Base-by-base conservation (phyloP, 2,113 vertebrate species). In the Eolophus roseicapilla region DNA sequence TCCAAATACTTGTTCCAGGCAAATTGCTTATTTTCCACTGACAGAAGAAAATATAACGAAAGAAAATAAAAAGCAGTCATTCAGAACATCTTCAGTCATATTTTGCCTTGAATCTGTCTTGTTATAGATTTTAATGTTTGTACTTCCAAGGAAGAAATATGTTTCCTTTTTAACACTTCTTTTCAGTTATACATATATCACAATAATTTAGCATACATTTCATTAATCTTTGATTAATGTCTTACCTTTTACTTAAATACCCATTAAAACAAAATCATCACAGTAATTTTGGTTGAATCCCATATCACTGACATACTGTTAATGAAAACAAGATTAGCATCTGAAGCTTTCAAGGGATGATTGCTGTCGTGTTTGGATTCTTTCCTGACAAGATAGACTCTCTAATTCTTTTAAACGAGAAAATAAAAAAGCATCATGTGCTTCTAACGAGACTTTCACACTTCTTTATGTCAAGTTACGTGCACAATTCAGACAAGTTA, bases 121-220 rank as follows among this genome's bases (percentile, higher is more conserved):
- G 39, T 39, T 94, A 43, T 44, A 49, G 11, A 13, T 60, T 92
- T 94, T 81, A 55, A 62, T 78, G 68, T 90, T 75, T 70, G 11
- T 90, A 83, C 69, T 90, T 92, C 43, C 23, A 31, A 39, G 47
- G 24, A 62, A 86, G 39, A 90, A 86, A 79, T 78, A 39, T 75
- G 39, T 83, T 92, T 43, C 33, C 18, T 25, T 92, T 88, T 88
- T 35, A 92, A 82, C 9, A 27, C 10, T 76, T 88, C 67, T 81
- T 94, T 96, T 96, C 77, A 88, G 52, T 88, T 92, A 76, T 35
- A 96, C 69, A 93, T 88, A 69, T 46, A 97, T 96, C 88, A 91
- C 62, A 96, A 95, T 96, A 91, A 95, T 91, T 96, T 91, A 91
- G 94, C 92, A 94, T 92, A 85, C 12, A 79, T 95, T 92, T 91